Evolutionary conservation across 64 coral and sea anemone species (phyloP), one percentile per base, ranked within the genome.

Genomic region (Pocillopora damicornis): DNA sequence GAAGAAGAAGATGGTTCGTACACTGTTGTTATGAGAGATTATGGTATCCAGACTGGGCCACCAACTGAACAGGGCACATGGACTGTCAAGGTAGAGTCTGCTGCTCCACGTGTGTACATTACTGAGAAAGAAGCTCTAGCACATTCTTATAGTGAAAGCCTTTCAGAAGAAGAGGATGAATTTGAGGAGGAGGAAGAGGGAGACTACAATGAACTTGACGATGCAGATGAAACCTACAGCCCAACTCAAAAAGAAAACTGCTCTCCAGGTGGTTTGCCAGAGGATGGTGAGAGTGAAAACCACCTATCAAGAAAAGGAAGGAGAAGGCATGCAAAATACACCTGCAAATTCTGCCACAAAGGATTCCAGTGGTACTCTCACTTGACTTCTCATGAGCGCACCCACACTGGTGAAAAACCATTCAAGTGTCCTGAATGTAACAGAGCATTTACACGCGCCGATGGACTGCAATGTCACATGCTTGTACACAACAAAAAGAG

Each of bases 361-460:
- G 94, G 91, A 4, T 97, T 97, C 35, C 94, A 97, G 84, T 97
- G 94, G 94, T 91, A 97, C 35, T 97, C 94, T 17, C 94, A 97
- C 56, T 74, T 97, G 60, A 91, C 80, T 25, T 97, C 94, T 75
- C 94, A 97, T 25, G 94, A 97, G 61, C 87, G 94, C 26, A 97
- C 94, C 5, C 94, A 97, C 74, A 97, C 94, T 77, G 94, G 94
- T 9, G 94, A 97, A 69, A 97, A 97, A 82, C 94, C 94, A 69
- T 97, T 90, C 37, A 97, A 97, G 37, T 97, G 94, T 58, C 89
- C 88, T 58, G 94, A 97, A 75, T 97, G 94, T 90, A 60, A 77
- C 51, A 83, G 94, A 34, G 88, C 91, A 37, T 97, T 97, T 36
- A 92, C 89, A 63, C 81, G 94, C 35, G 94, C 91, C 84, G 94